Evolutionary conservation across 1,140 invertebrate species (phyloP).

Genomic region (Cotesia glomerata): DNA sequence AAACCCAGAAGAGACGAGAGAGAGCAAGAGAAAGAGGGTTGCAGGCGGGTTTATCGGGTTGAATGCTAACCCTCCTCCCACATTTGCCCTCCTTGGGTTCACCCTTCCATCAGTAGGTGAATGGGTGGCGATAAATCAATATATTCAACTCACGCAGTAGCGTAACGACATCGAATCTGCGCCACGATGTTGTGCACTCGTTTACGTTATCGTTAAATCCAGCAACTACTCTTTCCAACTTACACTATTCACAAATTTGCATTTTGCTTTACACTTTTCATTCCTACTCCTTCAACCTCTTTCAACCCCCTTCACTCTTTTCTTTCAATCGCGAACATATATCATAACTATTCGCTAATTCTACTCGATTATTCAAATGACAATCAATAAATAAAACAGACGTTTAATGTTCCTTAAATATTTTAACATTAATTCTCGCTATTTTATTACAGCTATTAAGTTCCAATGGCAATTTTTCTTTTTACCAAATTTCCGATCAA

Average conservation of each 20-base stretch:
- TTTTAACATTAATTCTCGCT: too few relatives aligned
- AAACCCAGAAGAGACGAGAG: too few relatives aligned
- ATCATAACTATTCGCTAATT: too few relatives aligned
- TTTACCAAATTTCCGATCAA: too few relatives aligned
- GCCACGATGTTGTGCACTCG: constrained; percentile 34
- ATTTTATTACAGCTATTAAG: too few relatives aligned
- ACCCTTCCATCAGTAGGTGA: constrained; percentile 23
- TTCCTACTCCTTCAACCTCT: not conserved
- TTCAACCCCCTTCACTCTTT: too few relatives aligned
- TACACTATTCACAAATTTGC: not conserved
- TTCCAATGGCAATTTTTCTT: too few relatives aligned
- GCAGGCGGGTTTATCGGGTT: constrained; percentile 21
- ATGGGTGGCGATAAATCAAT: constrained; percentile 54
- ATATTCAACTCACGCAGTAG: constrained; percentile 57
- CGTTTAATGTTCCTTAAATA: too few relatives aligned
- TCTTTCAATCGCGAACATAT: too few relatives aligned
- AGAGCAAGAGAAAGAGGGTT: not conserved
- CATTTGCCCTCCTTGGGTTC: not conserved
- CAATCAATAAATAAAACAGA: too few relatives aligned
- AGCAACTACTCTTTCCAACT: not conserved
- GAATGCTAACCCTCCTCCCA: not conserved
- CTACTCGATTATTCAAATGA: too few relatives aligned
- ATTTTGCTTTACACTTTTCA: not conserved
- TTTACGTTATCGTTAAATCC: constrained; percentile 11
- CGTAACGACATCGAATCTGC: constrained; percentile 52